Conservation (phyloP, 92 coral and sea anemone species). For the Epizoanthus stellaris region DNA sequence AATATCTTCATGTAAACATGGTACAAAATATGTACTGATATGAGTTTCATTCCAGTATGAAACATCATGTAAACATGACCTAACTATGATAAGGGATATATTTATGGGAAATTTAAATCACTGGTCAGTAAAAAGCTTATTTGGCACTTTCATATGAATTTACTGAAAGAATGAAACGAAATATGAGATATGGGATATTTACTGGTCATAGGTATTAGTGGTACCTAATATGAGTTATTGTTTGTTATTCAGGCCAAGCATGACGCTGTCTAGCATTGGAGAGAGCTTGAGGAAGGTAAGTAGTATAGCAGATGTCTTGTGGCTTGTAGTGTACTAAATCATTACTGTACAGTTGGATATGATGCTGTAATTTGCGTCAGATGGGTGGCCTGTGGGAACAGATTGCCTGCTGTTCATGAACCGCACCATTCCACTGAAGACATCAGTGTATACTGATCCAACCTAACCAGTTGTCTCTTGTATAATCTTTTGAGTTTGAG, state of each 20-base stretch:
- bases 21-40: too few relatives aligned
- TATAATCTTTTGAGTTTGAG: background rate
- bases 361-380: conserved; percentile 75
- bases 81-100: too few relatives aligned
- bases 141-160: too few relatives aligned
- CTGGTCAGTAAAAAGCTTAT: too few relatives aligned
- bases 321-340: background rate
- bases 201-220: too few relatives aligned
- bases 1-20: too few relatives aligned
- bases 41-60: too few relatives aligned
- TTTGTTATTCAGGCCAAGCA: conserved; percentile 33
- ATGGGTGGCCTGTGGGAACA: conserved; percentile 63
- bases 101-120: too few relatives aligned
- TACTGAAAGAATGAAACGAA: too few relatives aligned
- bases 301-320: background rate
- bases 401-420: conserved; percentile 64
- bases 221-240: background rate
- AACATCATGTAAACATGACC: too few relatives aligned
- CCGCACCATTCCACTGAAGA: conserved; percentile 70
- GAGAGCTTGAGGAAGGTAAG: conserved; percentile 85
- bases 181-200: too few relatives aligned
- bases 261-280: conserved; percentile 76
- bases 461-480: background rate
- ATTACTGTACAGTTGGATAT: conserved; percentile 31
- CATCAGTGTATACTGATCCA: conserved; percentile 67